Percentiles rank a stretch among this genome's conserved stretches.
Evolutionary conservation across 2,797 vertebrate genomes (phyloP).

Genomic region (Emys orbicularis): DNA sequence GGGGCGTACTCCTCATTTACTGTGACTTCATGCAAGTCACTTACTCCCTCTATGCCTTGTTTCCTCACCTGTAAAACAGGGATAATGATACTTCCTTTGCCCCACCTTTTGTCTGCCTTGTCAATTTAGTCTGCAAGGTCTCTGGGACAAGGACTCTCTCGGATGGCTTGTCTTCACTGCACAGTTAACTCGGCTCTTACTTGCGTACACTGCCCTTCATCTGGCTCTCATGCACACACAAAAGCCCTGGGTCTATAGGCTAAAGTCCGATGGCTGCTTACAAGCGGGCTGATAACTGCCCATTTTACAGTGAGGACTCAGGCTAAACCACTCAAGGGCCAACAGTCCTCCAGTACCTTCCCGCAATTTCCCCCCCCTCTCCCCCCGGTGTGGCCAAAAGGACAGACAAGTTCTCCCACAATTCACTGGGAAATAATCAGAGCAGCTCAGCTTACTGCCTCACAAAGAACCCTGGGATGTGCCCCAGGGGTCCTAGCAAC

Average conservation of each 20-base stretch:
- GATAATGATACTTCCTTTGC: not conserved
- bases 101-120: not conserved
- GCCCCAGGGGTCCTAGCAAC: accelerated
- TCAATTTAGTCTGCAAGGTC: not conserved
- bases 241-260: not conserved
- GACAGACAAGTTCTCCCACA: not conserved
- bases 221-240: not conserved
- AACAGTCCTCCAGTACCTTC: accelerated
- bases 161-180: not conserved
- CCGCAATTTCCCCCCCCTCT: not conserved
- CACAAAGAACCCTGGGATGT: not conserved
- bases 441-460: not conserved
- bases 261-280: not conserved
- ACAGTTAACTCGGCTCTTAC: not conserved
- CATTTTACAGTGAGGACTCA: not conserved
- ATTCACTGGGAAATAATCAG: not conserved
- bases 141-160: not conserved
- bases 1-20: not conserved
- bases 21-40: not conserved
- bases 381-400: not conserved
- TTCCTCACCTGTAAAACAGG: not conserved
- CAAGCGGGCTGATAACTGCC: not conserved
- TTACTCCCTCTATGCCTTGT: not conserved
- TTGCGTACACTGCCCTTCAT: not conserved
- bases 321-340: not conserved